Evolutionary conservation across 2,113 vertebrate species (phyloP).

Genomic region (Pandion haliaetus): DNA sequence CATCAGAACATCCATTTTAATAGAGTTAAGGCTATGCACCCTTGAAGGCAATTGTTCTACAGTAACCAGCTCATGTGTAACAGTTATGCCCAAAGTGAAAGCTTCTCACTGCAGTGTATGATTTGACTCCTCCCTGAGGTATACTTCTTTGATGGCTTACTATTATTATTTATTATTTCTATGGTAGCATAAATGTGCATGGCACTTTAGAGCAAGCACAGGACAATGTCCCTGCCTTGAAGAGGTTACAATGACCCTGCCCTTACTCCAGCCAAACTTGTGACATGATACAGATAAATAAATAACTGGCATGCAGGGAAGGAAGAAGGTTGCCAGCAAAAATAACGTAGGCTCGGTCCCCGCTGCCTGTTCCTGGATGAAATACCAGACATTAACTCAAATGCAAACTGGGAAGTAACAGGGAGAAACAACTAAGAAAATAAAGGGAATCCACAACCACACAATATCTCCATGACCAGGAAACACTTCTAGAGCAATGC

Average conservation of each 20-base stretch:
- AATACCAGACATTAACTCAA: neutral
- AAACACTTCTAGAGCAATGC: neutral
- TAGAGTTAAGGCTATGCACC: neutral
- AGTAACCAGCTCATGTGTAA: neutral
- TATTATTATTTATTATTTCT: constrained; percentile 7
- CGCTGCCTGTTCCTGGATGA: neutral
- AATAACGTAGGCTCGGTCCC: neutral
- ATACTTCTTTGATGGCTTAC: neutral
- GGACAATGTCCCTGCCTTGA: neutral
- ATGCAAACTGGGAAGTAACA: neutral
- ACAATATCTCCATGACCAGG: too few species aligned
- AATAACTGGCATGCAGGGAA: neutral
- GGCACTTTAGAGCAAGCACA: neutral
- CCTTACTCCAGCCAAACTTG: neutral
- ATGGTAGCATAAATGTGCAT: neutral
- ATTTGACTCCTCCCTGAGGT: neutral
- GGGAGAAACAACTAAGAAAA: neutral
- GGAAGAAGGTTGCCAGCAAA: neutral
- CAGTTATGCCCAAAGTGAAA: neutral
- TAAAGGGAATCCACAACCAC: neutral
- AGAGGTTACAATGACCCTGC: neutral
- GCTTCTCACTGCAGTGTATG: neutral
- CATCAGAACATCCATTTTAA: constrained; percentile 28
- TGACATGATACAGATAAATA: neutral
- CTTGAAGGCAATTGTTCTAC: constrained; percentile 19